Base-by-base conservation (phyloP, 2,113 vertebrate species). In the Scytalopus superciliaris region DNA sequence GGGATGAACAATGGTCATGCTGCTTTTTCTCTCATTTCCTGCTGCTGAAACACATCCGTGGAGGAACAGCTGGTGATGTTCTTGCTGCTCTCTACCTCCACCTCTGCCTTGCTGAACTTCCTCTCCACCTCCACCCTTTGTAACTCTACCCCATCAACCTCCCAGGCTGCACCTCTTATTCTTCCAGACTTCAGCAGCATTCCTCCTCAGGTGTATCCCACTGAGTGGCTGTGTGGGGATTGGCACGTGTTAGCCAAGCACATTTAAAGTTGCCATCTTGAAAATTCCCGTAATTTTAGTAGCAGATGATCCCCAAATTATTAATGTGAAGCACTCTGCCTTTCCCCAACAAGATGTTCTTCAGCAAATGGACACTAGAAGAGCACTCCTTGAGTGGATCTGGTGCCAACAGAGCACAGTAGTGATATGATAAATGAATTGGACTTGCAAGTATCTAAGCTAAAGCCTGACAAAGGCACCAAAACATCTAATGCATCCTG, bases 161-260 rank as follows among this genome's bases (percentile, higher is more conserved):
- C 40, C 70, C 8, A 1, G 33, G 40, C 35, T 77, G 18, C 39
- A 57, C 14, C 24, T 33, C 56, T 49, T 39, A 35, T 42, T 76
- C 27, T 60, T 57, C 33, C 70, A 44, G 39, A 28, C 42, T 44
- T 72, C 52, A 49, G 78, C 64, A 89, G 13, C 31, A 2, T 75
- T 86, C 18, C 9, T 66, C 16, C 42, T 52, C 30, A 31, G 18
- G n/a, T 83, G n/a, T 28, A 11, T 64, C 72, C 33, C 64, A 21
- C 85, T 44, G 59, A 55, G 31, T 7, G 18, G 24, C 67, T 3
- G 0, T 24, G 33, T 0, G 2, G 49, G n/a, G 42, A 45, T 33
- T 49, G 45, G n/a, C 90, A 68, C 24, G 19, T 27, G 52, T 47
- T 22, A 52, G 39, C 50, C 56, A 78, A 63, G 64, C 52, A 82